A percentile compares a stretch with the other conserved stretches of the same genome.
Conservation (phyloP, 2,797 vertebrate genomes). For the Pteropus rufus region DNA sequence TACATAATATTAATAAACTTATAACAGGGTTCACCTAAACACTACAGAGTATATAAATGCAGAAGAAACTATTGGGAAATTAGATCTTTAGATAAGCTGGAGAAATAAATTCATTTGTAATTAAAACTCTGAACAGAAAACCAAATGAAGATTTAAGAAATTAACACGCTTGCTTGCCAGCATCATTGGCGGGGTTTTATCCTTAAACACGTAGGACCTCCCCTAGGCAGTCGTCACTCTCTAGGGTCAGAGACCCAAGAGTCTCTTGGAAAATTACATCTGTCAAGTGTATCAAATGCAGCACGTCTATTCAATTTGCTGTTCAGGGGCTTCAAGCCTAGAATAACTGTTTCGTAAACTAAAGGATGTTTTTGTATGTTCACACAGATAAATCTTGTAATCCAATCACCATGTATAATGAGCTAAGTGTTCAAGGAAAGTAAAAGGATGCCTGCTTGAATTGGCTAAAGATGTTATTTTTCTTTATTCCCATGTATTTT, state of each 20-base stretch:
- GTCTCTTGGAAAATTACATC: conserved; percentile 58
- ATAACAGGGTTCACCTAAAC: conserved; percentile 95
- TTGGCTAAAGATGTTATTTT: conserved; percentile 78
- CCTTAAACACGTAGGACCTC: conserved; percentile 69
- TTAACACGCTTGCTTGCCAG: conserved; percentile 77
- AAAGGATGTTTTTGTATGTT: conserved; percentile 80
- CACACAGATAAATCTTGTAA: conserved; percentile 77
- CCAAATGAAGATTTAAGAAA: conserved; percentile 79
- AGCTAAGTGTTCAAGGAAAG: conserved; percentile 64
- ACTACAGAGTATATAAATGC: conserved; percentile 92
- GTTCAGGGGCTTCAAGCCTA: conserved; percentile 73
- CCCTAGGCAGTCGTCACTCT: conserved; percentile 68
- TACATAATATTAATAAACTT: conserved; percentile 99
- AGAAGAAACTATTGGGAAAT: conserved; percentile 89
- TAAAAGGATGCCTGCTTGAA: conserved; percentile 72
- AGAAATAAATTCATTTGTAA: conserved; percentile 89
- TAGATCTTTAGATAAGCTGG: conserved; percentile 83
- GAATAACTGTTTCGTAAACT: conserved; percentile 72
- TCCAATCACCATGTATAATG: conserved; percentile 58
- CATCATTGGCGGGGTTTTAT: conserved; percentile 59
- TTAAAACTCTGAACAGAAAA: conserved; percentile 83
- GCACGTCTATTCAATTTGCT: conserved; percentile 58
- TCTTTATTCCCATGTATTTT: conserved; percentile 68
- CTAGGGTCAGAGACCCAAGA: conserved; percentile 58
- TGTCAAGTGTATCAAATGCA: conserved; percentile 65